phyloP scores from a whole-genome alignment of 2,888 invertebrate species.

The Dorcus hopei region DNA sequence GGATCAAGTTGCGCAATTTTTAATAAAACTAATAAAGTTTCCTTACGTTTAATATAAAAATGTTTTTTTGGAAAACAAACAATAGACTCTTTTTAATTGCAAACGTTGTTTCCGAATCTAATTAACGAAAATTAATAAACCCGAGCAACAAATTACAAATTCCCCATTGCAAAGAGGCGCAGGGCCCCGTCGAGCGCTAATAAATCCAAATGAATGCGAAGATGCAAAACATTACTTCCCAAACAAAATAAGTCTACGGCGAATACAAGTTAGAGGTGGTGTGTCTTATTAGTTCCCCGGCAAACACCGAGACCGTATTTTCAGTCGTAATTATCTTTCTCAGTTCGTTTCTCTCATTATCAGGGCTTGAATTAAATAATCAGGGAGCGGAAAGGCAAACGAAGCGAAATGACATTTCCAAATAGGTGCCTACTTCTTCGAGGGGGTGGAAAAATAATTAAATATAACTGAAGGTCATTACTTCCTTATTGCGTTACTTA shows the following conservation, averaged over 20 bases:
- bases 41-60: too few relatives aligned
- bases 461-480: slow-evolving; percentile 11
- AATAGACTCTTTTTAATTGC: too few relatives aligned
- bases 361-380: slow-evolving; percentile 48
- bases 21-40: too few relatives aligned
- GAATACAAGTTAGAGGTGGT: slow-evolving; percentile 25
- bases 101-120: background rate
- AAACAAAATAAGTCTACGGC: slow-evolving; percentile 23
- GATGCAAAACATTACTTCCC: slow-evolving; percentile 20
- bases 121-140: background rate
- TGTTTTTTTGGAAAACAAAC: too few relatives aligned
- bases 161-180: slow-evolving; percentile 14
- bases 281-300: slow-evolving; percentile 21
- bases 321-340: slow-evolving; percentile 48
- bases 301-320: slow-evolving; percentile 38
- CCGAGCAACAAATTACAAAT: slow-evolving; percentile 19
- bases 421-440: slow-evolving; percentile 33
- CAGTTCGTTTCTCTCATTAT: slow-evolving; percentile 49
- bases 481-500: background rate
- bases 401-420: slow-evolving; percentile 47
- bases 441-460: slow-evolving; percentile 12
- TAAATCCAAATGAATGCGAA: slow-evolving; percentile 24
- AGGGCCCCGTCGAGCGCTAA: slow-evolving; percentile 11
- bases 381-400: slow-evolving; percentile 49
- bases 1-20: too few relatives aligned